Percentiles rank a stretch among this genome's conserved stretches.
These are phyloP conservation scores for Adrianichthys oophorus DNA, from an alignment of 2,797 vertebrate genomes.

Conservation along the genomic window DNA sequence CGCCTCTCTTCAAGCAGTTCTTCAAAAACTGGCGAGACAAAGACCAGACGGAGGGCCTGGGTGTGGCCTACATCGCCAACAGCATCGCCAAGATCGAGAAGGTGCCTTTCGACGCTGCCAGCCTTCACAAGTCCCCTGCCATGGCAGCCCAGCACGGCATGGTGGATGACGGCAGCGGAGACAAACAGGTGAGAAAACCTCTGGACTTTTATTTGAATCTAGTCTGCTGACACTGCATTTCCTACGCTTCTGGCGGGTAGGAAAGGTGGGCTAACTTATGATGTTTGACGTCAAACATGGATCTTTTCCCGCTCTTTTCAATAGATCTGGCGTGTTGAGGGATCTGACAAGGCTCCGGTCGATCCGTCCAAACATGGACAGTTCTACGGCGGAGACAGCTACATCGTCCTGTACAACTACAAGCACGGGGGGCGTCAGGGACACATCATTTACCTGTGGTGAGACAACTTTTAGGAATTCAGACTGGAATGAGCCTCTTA, in stretches of 20 bases:
- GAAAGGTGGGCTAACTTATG: background rate
- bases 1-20: slow-evolving; percentile 97
- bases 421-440: slow-evolving; percentile 83
- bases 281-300: background rate
- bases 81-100: slow-evolving; percentile 92
- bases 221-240: too few species aligned
- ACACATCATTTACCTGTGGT: slow-evolving; percentile 98
- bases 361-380: slow-evolving; percentile 84
- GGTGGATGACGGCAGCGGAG: slow-evolving; percentile 91
- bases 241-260: too few species aligned
- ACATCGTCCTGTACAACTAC: slow-evolving; percentile 94
- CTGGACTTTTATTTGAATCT: too few species aligned
- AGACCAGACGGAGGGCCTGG: slow-evolving; percentile 90
- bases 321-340: slow-evolving; percentile 94
- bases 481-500: too few species aligned
- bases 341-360: slow-evolving; percentile 84
- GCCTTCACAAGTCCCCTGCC: slow-evolving; percentile 85
- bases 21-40: slow-evolving; percentile 96
- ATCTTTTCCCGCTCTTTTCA: background rate
- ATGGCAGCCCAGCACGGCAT: slow-evolving; percentile 98
- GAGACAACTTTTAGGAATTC: slow-evolving; percentile 11
- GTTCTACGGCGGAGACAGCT: slow-evolving; percentile 98
- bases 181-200: slow-evolving; percentile 83
- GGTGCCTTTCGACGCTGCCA: slow-evolving; percentile 88
- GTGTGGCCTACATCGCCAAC: slow-evolving; percentile 88